Base-by-base conservation (phyloP, 1,140 invertebrate species). In the Pseudoatta argentina region DNA sequence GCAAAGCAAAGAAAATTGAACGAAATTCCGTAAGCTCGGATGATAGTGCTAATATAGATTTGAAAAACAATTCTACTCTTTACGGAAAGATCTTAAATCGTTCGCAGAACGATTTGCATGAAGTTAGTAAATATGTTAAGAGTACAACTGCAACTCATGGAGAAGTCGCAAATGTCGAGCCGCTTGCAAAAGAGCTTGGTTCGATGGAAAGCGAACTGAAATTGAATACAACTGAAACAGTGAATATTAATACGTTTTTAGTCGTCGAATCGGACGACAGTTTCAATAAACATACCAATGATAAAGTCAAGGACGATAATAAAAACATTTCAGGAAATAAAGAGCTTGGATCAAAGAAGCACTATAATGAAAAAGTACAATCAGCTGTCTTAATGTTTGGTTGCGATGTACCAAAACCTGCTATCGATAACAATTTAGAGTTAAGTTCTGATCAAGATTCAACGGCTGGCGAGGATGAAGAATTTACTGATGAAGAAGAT, bases 391-490 rank as follows among this genome's bases (percentile, higher is more conserved):
- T 96, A 57, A 85, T 96, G 75, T 96, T 96, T 92, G 96, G 96
- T 10, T 95, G 95, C 72, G 96, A 96, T 91, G 91, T 96, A 12
- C 95, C 95, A 8, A 95, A 95, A 87, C 95, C 95, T 72, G 91
- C 94, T 51, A 93, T 96, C 44, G 95, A 96, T 72, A 94, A 93
- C n/a, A 93, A 93, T 81, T 94, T 97, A 87, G 96, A 96, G 86
- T 91, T 97, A 18, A 97, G 96, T 81, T 97, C 97, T 21, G 97
- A 98, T 94, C 97, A 98, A 90, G 97, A 98, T 91, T 98, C 97
- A 8, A 98, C 97, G 0, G 97, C 97, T 86, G 97, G 97, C 0
- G 97, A 98, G 89, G 97, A 97, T n/a, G 96, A 96, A 53, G 96
- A 97, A 63, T 95, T 95, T 86, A 95, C 95, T 79, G 96, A 96